phyloP scores from a whole-genome alignment of 2,113 vertebrate species.

The Anoura caudifer region DNA sequence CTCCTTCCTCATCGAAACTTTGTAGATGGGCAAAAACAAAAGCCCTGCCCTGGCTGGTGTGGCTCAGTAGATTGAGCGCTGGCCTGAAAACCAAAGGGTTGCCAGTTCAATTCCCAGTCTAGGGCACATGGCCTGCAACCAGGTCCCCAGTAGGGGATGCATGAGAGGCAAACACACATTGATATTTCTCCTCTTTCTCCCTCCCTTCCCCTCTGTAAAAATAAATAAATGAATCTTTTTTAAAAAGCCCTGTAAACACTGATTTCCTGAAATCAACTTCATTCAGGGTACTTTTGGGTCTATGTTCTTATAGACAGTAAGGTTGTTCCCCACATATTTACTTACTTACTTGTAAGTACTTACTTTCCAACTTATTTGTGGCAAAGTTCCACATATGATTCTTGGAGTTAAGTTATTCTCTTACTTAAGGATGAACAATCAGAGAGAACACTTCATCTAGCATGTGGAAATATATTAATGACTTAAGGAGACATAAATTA shows the following conservation, averaged over 20 bases:
- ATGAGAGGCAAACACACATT: too few relatives aligned
- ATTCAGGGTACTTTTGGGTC: background rate
- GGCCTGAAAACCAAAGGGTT: too few relatives aligned
- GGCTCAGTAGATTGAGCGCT: too few relatives aligned
- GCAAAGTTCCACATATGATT: background rate
- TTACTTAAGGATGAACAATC: background rate
- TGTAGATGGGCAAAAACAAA: background rate
- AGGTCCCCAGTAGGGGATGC: too few relatives aligned
- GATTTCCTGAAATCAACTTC: background rate
- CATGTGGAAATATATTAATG: background rate
- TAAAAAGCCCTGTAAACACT: background rate
- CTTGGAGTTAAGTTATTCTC: background rate
- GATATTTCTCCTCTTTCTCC: too few relatives aligned
- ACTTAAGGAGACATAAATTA: background rate
- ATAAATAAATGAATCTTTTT: too few relatives aligned
- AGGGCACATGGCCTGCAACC: too few relatives aligned
- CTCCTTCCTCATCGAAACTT: background rate
- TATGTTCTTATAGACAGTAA: background rate
- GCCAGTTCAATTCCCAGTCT: too few relatives aligned
- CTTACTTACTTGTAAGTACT: background rate
- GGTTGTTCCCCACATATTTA: background rate
- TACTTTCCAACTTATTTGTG: background rate
- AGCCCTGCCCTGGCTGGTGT: background rate
- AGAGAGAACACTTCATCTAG: background rate
- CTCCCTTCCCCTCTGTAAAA: too few relatives aligned